Percentiles rank a stretch among this genome's conserved stretches.
These are phyloP conservation scores for Drosophila fuyamai DNA, from an alignment of 1,140 invertebrate genomes.

Conservation along the genomic window DNA sequence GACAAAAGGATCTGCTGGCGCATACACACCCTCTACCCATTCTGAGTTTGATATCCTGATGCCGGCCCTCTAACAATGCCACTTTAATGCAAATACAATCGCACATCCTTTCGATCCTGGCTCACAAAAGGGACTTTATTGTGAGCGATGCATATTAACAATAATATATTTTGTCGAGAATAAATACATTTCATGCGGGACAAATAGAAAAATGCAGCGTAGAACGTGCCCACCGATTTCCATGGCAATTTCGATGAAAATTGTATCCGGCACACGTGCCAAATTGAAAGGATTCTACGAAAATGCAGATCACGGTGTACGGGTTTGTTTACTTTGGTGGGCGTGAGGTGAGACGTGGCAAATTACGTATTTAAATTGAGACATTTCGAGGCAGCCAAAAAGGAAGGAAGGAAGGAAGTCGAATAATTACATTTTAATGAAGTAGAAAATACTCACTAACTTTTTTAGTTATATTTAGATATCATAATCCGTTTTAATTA, in stretches of 20 bases:
- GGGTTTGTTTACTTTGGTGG: conserved; percentile 22
- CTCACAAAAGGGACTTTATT: conserved; percentile 59
- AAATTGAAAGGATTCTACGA: conserved; percentile 59
- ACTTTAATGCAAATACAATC: conserved; percentile 81
- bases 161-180: conserved; percentile 62
- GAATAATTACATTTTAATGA: neutral
- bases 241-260: conserved; percentile 59
- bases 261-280: conserved; percentile 80
- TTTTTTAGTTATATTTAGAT: no score
- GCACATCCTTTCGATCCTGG: conserved; percentile 61
- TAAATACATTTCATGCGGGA: conserved; percentile 68
- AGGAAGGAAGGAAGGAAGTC: neutral
- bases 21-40: conserved; percentile 70
- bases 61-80: conserved; percentile 74
- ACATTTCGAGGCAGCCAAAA: neutral
- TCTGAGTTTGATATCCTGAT: conserved; percentile 62
- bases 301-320: conserved; percentile 19
- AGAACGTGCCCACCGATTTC: conserved; percentile 52
- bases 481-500: no score
- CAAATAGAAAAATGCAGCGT: conserved; percentile 19
- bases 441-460: neutral
- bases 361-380: conserved; percentile 40
- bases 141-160: conserved; percentile 67
- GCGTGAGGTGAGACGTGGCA: conserved; percentile 44
- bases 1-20: conserved; percentile 63